These are phyloP conservation scores for Takifugu ocellatus DNA, from an alignment of 2,797 vertebrate genomes.

Conservation along the genomic window DNA sequence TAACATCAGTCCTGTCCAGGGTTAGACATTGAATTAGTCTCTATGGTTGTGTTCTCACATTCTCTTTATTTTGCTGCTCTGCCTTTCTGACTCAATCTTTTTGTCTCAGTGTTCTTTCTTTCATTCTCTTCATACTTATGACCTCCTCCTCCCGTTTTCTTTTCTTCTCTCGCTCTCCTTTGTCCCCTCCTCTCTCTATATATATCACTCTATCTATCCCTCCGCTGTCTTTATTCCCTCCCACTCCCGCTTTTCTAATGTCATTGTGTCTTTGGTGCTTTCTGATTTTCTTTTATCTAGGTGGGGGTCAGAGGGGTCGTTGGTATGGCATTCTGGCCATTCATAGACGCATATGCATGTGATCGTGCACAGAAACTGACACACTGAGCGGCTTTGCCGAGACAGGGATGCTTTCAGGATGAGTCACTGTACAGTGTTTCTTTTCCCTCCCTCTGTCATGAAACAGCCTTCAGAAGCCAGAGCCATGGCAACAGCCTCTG, in stretches of 20 bases:
- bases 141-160: slow-evolving; percentile 27
- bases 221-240: slow-evolving; percentile 58
- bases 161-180: slow-evolving; percentile 10
- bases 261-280: slow-evolving; percentile 56
- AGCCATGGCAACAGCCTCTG: slow-evolving; percentile 65
- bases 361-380: slow-evolving; percentile 9
- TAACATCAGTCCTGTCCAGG: too few species aligned
- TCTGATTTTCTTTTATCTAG: slow-evolving; percentile 59
- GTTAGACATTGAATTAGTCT: too few species aligned
- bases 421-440: slow-evolving; percentile 57
- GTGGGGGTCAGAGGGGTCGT: not conserved
- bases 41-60: slow-evolving; percentile 27
- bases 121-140: slow-evolving; percentile 24
- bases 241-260: slow-evolving; percentile 50
- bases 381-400: slow-evolving; percentile 30
- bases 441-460: slow-evolving; percentile 42
- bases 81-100: slow-evolving; percentile 25
- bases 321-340: slow-evolving; percentile 4
- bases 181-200: slow-evolving; percentile 28
- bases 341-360: slow-evolving; percentile 4
- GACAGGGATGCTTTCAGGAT: slow-evolving; percentile 42
- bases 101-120: slow-evolving; percentile 16
- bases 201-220: slow-evolving; percentile 26
- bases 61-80: slow-evolving; percentile 30
- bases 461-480: slow-evolving; percentile 54